Evolutionary conservation across 2,888 invertebrate species (phyloP), one percentile per base, ranked within the genome.

Genomic region (Acrobasis consociella): DNA sequence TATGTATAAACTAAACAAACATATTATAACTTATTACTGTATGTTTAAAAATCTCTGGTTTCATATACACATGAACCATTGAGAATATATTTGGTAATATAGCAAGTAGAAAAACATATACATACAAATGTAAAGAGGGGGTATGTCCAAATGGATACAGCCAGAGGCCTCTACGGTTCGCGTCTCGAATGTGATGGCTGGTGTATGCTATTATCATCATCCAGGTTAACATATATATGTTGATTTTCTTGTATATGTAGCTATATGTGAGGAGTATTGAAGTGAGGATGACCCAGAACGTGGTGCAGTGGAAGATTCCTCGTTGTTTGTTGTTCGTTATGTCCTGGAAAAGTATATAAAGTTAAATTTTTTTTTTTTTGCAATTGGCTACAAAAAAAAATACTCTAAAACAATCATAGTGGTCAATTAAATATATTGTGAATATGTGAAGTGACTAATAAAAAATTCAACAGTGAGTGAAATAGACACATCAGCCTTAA

Each of bases 101-200:
- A 1, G 73, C 72, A 0, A 83, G 64, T 5, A 84, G 58, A n/a
- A 73, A 56, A 5, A 85, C 49, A 70, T 91, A 91, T 0, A 86
- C 2, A 71, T 69, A 71, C 22, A 73, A 86, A 22, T 74, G 76
- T 58, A 91, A 68, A 0, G 88, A 72, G 0, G 73, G 69, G 0
- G 90, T 86, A 38, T 84, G 80, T 0, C 90, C 90, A 5, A 77
- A 85, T 0, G 91, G 91, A 55, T 80, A 89, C 0, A 90, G 0
- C 90, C 91, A 91, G 0, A 91, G 37, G 0, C 91, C 91, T 59
- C 91, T 67, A 1, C 90, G 66, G 39, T 89, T 88, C 0, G 72
- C 89, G 52, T 91, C 91, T 49, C 91, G 59, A 0, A 91, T 65
- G 53, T 91, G 91, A 63, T 91, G 91, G 2, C 85, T 87, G 0